Evolutionary conservation across 2,113 vertebrate species (phyloP), one percentile per base, ranked within the genome.

Genomic region (Maccullochella peelii): DNA sequence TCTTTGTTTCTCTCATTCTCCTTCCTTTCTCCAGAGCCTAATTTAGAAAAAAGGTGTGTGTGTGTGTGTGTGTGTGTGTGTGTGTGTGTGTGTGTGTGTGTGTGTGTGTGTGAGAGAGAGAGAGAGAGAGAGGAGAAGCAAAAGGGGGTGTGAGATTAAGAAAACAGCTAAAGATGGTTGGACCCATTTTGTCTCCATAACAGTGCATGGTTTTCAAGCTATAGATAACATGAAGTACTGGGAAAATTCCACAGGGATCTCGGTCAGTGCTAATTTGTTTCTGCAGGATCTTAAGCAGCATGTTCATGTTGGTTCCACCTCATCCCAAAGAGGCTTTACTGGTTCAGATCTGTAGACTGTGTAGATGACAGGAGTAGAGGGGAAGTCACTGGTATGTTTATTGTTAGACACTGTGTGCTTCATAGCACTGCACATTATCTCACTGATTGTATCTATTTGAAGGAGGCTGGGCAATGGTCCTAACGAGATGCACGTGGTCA

Each of bases 261-360:
- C 18, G 2, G 20, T 65, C 5, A 0, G 67, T 88, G 63, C 18
- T 58, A 81, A 84, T 80, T 12, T 81, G 55, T 69, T 78, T 25
- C 30, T 77, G 77, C 61, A 62, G 16, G 30, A 73, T 77, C n/a
- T 61, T 40, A n/a, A 67, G 66, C 40, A 69, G 33, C 33, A 42
- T 8, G 25, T 66, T 71, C 14, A 18, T 54, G 55, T 49, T 71
- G 65, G 30, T 83, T 66, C 59, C 59, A 66, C 58, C 80, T 68
- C 58, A 8, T 83, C 81, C 58, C 81, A 77, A 20, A 65, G 49
- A 47, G 50, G 40, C n/a, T 75, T 66, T 49, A 4, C 42, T 84
- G 67, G 54, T 68, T 50, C 25, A 58, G 70, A 63, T 66, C 54
- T 70, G 36, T 18, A 25, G 38, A 73, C 54, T 54, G 25, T 58